Conservation (phyloP, 1,140 invertebrate genomes). For the Drosophila sucinea region DNA sequence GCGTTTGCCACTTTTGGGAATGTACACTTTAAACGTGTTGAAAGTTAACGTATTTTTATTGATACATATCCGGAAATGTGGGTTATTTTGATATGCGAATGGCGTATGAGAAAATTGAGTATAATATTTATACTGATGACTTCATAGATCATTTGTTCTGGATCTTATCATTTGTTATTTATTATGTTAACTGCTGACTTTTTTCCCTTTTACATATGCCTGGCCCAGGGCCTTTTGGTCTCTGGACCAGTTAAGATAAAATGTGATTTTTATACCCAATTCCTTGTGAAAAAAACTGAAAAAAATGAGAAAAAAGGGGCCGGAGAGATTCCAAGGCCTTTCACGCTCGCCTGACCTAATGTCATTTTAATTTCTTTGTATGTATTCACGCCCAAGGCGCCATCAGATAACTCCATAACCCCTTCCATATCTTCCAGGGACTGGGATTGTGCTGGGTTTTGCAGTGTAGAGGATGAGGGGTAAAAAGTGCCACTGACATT, state of each 20-base stretch:
- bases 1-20: neutral
- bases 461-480: neutral
- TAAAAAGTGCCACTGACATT: conserved; percentile 51
- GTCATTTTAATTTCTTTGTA: conserved; percentile 69
- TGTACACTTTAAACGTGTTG: neutral
- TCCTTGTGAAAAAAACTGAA: conserved; percentile 22
- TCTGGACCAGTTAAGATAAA: conserved; percentile 46
- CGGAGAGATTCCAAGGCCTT: conserved; percentile 31
- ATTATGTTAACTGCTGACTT: conserved; percentile 5
- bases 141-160: conserved; percentile 12
- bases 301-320: neutral
- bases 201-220: conserved; percentile 1
- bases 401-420: conserved; percentile 47
- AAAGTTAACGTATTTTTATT: conserved; percentile 1
- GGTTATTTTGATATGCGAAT: conserved; percentile 1
- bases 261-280: conserved; percentile 26
- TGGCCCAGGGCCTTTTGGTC: conserved; percentile 25
- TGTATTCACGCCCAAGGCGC: conserved; percentile 50
- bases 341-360: conserved; percentile 67
- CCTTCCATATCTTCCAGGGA: conserved; percentile 3
- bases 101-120: neutral
- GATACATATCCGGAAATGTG: conserved; percentile 7
- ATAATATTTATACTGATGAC: conserved; percentile 10
- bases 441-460: neutral
- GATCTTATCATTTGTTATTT: conserved; percentile 14